These are phyloP conservation scores for Pachypanchax playfairii DNA, from an alignment of 2,113 vertebrate genomes.

Conservation along the genomic window DNA sequence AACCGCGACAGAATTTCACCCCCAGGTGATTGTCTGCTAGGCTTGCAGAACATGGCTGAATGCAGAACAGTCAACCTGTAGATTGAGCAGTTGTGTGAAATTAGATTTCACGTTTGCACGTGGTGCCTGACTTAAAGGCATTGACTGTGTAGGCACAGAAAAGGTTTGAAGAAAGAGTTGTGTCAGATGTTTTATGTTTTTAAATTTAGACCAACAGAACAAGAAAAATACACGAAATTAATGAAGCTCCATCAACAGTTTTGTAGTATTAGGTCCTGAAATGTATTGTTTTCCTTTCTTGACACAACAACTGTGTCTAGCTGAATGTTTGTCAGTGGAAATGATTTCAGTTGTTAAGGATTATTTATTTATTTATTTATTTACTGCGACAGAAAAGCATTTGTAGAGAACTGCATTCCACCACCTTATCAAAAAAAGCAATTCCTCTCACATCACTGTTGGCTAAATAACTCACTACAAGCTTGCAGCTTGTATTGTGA, in stretches of 20 bases:
- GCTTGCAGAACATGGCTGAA: slow-evolving; percentile 19
- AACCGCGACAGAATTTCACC: slow-evolving; percentile 23
- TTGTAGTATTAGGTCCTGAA: slow-evolving; percentile 1
- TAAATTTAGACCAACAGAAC: slow-evolving; percentile 5
- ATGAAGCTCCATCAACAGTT: not conserved
- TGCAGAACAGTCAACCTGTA: slow-evolving; percentile 23
- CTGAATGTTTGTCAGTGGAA: not conserved
- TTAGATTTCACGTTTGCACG: slow-evolving; percentile 23
- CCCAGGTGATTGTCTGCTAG: slow-evolving; percentile 13
- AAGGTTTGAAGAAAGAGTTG: slow-evolving; percentile 2
- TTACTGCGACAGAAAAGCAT: not conserved
- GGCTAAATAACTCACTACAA: slow-evolving; percentile 14
- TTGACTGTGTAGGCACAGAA: not conserved
- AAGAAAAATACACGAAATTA: not conserved
- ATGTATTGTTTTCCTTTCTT: not conserved
- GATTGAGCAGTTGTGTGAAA: slow-evolving; percentile 27
- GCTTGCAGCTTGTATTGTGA: not conserved
- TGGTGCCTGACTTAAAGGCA: slow-evolving; percentile 12
- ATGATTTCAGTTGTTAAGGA: slow-evolving; percentile 6
- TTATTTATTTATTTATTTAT: not conserved
- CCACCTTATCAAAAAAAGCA: slow-evolving; percentile 2
- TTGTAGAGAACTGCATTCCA: not conserved
- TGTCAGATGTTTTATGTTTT: not conserved
- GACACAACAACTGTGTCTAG: not conserved
- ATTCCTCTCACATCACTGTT: slow-evolving; percentile 3